Evolutionary conservation across 1,140 invertebrate genomes (phyloP), one percentile per base, ranked within the genome.

Genomic region (Dreissena polymorpha): DNA sequence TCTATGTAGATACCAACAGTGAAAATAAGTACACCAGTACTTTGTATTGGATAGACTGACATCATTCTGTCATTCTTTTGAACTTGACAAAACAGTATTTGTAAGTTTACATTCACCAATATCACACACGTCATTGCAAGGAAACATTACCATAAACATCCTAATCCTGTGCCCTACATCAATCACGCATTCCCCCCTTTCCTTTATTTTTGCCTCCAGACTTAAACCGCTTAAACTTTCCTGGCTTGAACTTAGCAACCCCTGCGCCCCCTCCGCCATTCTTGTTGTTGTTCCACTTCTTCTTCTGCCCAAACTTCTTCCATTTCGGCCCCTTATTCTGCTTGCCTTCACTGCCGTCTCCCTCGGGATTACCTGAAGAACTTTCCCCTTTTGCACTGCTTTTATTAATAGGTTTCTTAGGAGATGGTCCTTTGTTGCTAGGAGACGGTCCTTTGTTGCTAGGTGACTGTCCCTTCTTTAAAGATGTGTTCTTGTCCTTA

Each of bases 201-300:
- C 67, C 29, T 27, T 76, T 69, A 21, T 16, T 27, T 29, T 69
- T 71, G 49, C 49, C 70, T 25, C 55, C 74, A 3, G 76, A 75
- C 63, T 86, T 85, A 63, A 86, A 87, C 75, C 86, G 84, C 67
- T 87, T 86, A 21, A 84, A 84, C 53, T 86, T 77, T 71, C 85
- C 86, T 27, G 82, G 69, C 85, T 85, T 87, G 53, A 86, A 86
- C 65, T 86, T 83, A 18, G 84, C 83, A 53, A 55, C 68, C 64
- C 69, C 73, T 53, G 76, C 70, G 29, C 74, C 81, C 18, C 57
- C 72, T 69, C 72, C 74, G 53, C 78, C 82, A 64, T 87, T 84
- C 65, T 79, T 83, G 21, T 60, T 23, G 21, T 23, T 60, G 10
- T 60, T 60, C 57, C 57, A 55, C 16, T 39, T 55, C 60, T 63